Conservation (phyloP, 2,113 vertebrate species). For the Siniperca chuatsi region DNA sequence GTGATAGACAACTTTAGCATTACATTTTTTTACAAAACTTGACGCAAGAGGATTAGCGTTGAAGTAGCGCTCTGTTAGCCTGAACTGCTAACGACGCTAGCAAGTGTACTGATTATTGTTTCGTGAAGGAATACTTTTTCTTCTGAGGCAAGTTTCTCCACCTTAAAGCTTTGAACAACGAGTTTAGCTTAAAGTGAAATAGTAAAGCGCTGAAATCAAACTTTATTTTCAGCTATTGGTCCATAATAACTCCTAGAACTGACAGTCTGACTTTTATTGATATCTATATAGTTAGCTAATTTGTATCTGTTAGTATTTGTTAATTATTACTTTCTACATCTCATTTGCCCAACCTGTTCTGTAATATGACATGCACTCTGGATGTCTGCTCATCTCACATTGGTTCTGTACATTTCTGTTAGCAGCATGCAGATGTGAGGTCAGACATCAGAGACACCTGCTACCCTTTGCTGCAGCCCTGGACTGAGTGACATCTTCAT, state of each 20-base stretch:
- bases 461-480: conserved; percentile 28
- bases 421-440: conserved; percentile 69
- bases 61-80: conserved; percentile 43
- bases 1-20: background rate
- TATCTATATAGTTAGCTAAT: too few relatives aligned
- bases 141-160: background rate
- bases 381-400: conserved; percentile 9
- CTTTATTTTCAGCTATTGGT: too few relatives aligned
- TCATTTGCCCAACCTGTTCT: conserved; percentile 51
- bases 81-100: conserved; percentile 54
- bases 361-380: conserved; percentile 33
- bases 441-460: conserved; percentile 26
- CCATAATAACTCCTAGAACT: background rate
- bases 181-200: background rate
- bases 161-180: background rate
- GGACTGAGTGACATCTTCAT: conserved; percentile 74
- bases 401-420: conserved; percentile 12
- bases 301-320: background rate
- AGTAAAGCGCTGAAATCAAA: background rate
- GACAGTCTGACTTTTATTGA: background rate
- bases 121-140: background rate
- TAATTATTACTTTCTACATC: background rate
- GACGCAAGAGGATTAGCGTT: background rate
- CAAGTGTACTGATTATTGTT: conserved; percentile 17
- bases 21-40: background rate